Conservation (phyloP, 2,888 invertebrate genomes). For the Listrodromus nycthemerus region DNA sequence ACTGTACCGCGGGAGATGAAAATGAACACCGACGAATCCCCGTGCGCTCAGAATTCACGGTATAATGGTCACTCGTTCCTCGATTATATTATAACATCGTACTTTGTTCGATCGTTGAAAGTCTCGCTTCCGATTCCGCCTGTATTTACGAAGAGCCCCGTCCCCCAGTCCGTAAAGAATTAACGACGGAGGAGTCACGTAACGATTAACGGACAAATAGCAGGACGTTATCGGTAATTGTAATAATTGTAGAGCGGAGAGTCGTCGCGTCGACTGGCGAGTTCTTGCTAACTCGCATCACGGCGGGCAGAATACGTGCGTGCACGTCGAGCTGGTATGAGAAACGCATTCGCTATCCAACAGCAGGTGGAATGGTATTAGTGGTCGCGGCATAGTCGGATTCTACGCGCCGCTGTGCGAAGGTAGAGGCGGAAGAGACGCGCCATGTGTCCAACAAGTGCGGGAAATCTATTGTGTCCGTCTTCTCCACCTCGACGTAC, state of each 20-base stretch:
- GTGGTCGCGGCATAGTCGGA: neutral
- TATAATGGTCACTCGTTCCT: neutral
- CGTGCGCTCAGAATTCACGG: neutral
- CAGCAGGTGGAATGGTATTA: neutral
- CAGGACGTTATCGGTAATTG: constrained; percentile 82
- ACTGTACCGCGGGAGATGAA: neutral
- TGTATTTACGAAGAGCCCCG: neutral
- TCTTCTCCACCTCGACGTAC: constrained; percentile 37
- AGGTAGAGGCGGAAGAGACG: constrained; percentile 64
- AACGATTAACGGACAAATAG: constrained; percentile 83
- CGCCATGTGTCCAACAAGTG: constrained; percentile 77
- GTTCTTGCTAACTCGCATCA: constrained; percentile 45
- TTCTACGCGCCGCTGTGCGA: constrained; percentile 7
- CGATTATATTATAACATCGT: neutral
- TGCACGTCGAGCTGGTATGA: constrained; percentile 20
- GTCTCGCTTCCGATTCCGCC: neutral
- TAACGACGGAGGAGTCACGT: constrained; percentile 72
- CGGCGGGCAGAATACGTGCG: constrained; percentile 38
- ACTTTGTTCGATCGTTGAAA: neutral
- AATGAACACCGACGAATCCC: neutral
- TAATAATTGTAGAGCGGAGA: constrained; percentile 80
- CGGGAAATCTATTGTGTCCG: constrained; percentile 65
- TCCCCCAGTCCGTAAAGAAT: neutral
- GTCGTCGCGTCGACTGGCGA: constrained; percentile 52
- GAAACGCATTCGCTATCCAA: constrained; percentile 45